Base-by-base conservation (phyloP, 2,888 invertebrate species). In the Ditylenchus weischeri region DNA sequence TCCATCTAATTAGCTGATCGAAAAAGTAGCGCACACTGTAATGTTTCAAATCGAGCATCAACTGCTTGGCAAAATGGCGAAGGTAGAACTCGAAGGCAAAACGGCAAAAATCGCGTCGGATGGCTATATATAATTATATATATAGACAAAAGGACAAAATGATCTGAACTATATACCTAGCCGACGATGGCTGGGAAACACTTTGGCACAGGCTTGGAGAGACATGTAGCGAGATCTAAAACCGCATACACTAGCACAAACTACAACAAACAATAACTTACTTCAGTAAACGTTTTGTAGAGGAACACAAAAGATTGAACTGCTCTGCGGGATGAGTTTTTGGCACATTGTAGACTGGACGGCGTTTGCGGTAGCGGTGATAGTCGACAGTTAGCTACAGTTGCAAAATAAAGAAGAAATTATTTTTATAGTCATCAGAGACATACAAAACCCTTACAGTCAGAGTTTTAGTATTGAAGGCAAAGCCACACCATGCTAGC, bases 381-480 rank as follows among this genome's bases (percentile, higher is more conserved):
- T 65, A 65, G 60, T 65, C 65, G 11, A 65, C 60, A n/a, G 65
- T 36, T 19, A 65, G 11, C 65, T 65, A 43, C 35, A 60, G n/a
- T 61, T 13, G 18, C 13, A 47, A 51, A 10, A 19, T 11, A 57
- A 18, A 18, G 13, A 58, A 21, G 7, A 1, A 15, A 38, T 2
- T 2, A 7, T 59, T 1, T 19, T 36, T 15, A 29, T 5, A 59
- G 19, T 58, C n/a, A n/a, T 58, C 10, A 38, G 2, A 43, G 1
- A 59, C 2, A 59, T 7, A 19, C 43, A 19, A 29, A 54, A 6
- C 7, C 13, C 64, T 36, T 23, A 66, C 66, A 23, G n/a, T 54
- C n/a, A 66, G 23, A 21, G 66, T 54, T 51, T 51, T 68, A 0
- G 23, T 47, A 38, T 66, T 57, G 18, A 66, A 19, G 8, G 66